Evolutionary conservation across 2,888 invertebrate species (phyloP), one percentile per base, ranked within the genome.

Genomic region (Drosophila mettleri): DNA sequence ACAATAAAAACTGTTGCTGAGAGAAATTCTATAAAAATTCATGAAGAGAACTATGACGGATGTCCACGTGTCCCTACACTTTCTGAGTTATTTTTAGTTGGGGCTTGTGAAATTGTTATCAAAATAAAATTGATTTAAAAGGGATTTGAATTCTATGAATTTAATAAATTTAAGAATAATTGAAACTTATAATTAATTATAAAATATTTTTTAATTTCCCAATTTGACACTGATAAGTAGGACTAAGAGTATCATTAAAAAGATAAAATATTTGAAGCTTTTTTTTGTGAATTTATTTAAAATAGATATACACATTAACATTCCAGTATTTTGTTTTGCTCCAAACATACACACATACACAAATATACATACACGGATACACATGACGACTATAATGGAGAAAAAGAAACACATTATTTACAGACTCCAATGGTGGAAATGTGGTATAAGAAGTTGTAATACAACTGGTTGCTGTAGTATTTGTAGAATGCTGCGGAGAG

Each of bases 401-500:
- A 41, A 54, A 48, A 43, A 33, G 16, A 62, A 31, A 53, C 18
- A n/a, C n/a, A 45, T 41, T 58, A 59, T 60, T 63, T 58, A 68
- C 66, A 70, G 72, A 65, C 66, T 75, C 77, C 55, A 62, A 27
- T 27, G 62, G 45, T 55, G 31, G 52, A 38, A 48, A 62, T 59
- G 54, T 60, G 73, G 62, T 46, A 77, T 68, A 83, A 86, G 89
- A 82, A 86, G 89, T 88, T 82, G 82, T 82, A 88, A 61, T 84
- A 82, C 87, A 88, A 84, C 89, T 84, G 66, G 53, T 77, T 84
- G 69, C 69, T 66, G 80, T 82, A 82, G 86, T 82, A 88, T 88
- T 82, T 87, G 80, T 88, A 88, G 78, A 88, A 86, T 86, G 86
- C 53, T 54, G 70, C 36, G 69, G 45, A 39, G 24, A 45, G 12